A percentile compares a stretch with the other conserved stretches of the same genome.
phyloP scores from a whole-genome alignment of 2,888 invertebrate genomes.

The Dynastes maya region DNA sequence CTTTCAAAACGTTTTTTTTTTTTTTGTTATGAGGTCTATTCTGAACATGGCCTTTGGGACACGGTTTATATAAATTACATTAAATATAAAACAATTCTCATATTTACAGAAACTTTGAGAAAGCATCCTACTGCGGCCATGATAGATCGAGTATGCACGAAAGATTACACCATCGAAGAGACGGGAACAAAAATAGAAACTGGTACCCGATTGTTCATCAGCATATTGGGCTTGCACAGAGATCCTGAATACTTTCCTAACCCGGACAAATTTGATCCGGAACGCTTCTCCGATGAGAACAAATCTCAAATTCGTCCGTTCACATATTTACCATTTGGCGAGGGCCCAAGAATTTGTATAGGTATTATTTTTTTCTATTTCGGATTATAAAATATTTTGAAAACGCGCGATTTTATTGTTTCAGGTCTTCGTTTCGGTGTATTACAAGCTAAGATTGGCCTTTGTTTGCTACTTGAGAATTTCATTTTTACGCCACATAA shows the following conservation, averaged over 20 bases:
- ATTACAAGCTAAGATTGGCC: conserved; percentile 42
- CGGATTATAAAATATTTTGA: not conserved
- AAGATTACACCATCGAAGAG: conserved; percentile 55
- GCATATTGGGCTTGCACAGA: conserved; percentile 50
- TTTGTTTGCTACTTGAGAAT: conserved; percentile 30
- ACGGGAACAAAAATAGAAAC: conserved; percentile 55
- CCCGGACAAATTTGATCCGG: conserved; percentile 30
- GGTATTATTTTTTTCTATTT: not conserved
- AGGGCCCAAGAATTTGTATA: conserved; percentile 46
- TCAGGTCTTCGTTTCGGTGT: conserved; percentile 43
- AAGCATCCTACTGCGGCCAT: conserved; percentile 62
- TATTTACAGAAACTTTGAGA: conserved; percentile 63
- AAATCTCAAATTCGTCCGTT: conserved; percentile 8
- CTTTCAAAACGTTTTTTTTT: no score
- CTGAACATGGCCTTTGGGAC: no score
- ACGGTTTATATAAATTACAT: no score
- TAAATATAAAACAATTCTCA: no score
- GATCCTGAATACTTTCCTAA: conserved; percentile 48
- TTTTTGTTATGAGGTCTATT: not conserved
- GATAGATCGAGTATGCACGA: conserved; percentile 54
- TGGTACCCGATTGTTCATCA: conserved; percentile 60
- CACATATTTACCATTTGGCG: conserved; percentile 43
- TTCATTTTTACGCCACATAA: conserved; percentile 28
- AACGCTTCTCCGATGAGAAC: conserved; percentile 41
- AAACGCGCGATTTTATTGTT: not conserved